Conservation (phyloP, 2,113 vertebrate species). For the Aptenodytes forsteri region DNA sequence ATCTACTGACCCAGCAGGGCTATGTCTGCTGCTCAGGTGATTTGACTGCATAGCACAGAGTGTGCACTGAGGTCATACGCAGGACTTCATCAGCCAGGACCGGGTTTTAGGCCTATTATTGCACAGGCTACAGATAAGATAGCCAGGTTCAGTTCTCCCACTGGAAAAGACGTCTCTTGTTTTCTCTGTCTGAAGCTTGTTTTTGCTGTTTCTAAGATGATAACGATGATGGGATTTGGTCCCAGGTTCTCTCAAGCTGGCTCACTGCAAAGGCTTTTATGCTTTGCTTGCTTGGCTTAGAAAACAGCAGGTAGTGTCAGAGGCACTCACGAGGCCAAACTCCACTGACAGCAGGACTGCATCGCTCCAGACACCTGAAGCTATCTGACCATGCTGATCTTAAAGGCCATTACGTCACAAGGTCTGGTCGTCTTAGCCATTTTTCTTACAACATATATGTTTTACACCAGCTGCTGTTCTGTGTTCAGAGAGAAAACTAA, state of each 20-base stretch:
- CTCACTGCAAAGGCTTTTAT: background rate
- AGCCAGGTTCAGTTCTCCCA: background rate
- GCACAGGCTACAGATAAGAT: background rate
- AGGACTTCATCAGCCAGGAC: background rate
- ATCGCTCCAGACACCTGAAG: background rate
- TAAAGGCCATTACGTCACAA: too few species aligned
- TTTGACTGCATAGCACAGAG: background rate
- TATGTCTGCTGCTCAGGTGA: slow-evolving; percentile 42
- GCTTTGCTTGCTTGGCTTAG: background rate
- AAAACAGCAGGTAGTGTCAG: background rate
- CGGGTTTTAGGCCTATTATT: background rate
- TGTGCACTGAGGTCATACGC: background rate
- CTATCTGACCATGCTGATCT: background rate
- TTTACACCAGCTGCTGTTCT: background rate
- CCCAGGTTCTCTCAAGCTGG: background rate
- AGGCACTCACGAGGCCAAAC: background rate
- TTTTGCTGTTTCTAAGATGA: background rate
- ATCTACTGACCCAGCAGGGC: slow-evolving; percentile 42
- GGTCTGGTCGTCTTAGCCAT: too few species aligned
- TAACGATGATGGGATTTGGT: too few species aligned
- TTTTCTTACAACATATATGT: background rate
- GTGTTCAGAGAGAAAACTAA: background rate
- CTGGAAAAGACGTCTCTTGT: too few species aligned
- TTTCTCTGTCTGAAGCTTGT: background rate
- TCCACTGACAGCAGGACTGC: background rate